Evolutionary conservation across 2,113 vertebrate genomes (phyloP).

Genomic region (Tychaedon coryphoeus): DNA sequence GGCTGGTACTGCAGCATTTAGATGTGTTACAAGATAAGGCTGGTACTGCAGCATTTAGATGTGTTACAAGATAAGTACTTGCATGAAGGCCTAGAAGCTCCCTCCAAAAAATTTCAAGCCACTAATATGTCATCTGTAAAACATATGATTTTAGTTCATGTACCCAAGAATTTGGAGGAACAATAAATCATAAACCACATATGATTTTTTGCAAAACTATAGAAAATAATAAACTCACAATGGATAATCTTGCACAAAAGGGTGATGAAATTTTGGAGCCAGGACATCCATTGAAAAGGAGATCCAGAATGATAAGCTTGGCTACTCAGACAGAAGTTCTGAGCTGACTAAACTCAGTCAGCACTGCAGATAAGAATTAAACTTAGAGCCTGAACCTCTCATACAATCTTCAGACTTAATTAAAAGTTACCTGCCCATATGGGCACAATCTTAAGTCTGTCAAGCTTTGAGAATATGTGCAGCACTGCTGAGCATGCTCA

Average conservation of each 20-base stretch:
- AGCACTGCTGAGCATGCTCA: neutral
- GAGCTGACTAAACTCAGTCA: neutral
- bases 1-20: neutral
- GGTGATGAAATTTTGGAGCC: neutral
- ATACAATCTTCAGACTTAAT: neutral
- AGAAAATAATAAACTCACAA: neutral
- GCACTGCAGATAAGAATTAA: neutral
- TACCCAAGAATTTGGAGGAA: neutral
- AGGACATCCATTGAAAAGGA: neutral
- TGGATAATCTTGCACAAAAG: neutral
- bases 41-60: neutral
- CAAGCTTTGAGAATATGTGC: neutral
- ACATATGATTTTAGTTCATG: neutral
- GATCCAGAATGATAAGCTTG: neutral
- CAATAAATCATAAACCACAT: neutral
- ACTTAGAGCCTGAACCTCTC: neutral
- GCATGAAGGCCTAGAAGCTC: neutral
- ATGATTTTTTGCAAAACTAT: neutral
- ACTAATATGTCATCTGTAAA: neutral
- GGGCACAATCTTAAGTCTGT: neutral
- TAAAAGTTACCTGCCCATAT: neutral
- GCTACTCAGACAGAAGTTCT: neutral
- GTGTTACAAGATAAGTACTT: neutral
- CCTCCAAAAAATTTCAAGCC: neutral
- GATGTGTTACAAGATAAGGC: neutral